Conservation (phyloP, 1,140 invertebrate genomes). For the Argopecten irradians region DNA sequence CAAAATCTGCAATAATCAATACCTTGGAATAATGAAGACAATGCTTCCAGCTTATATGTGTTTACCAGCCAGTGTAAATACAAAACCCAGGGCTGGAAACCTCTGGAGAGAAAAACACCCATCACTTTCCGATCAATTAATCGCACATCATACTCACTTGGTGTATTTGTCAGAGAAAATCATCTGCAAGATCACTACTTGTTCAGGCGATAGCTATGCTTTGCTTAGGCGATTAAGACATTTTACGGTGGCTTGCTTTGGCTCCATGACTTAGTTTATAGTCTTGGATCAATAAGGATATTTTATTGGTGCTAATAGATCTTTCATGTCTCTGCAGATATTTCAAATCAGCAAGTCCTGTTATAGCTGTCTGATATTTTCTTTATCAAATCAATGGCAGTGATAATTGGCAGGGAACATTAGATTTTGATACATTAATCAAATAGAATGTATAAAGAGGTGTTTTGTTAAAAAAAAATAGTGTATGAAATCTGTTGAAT, state of each 20-base stretch:
- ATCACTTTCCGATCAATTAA: conserved; percentile 7
- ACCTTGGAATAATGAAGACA: conserved; percentile 16
- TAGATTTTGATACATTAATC: too few relatives aligned
- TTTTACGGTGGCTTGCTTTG: background rate
- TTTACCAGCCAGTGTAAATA: background rate
- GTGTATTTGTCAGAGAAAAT: background rate
- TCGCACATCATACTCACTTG: background rate
- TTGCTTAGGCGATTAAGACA: background rate
- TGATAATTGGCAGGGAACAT: too few relatives aligned
- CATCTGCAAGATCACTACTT: background rate
- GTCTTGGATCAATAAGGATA: background rate
- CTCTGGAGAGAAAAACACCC: background rate
- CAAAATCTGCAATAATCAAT: background rate
- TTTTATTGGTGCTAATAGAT: background rate
- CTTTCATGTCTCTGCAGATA: background rate
- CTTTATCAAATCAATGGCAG: too few relatives aligned
- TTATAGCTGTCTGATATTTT: background rate
- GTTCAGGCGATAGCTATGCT: background rate
- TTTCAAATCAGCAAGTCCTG: background rate
- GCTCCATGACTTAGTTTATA: background rate
- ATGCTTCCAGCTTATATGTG: background rate
- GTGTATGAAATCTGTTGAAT: too few relatives aligned
- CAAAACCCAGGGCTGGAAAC: background rate
- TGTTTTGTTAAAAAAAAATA: too few relatives aligned
- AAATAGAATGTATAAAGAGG: too few relatives aligned